A percentile compares a stretch with the other conserved stretches of the same genome.
phyloP scores from a whole-genome alignment of 2,888 invertebrate genomes.

The Sinhomidia bicolor region DNA sequence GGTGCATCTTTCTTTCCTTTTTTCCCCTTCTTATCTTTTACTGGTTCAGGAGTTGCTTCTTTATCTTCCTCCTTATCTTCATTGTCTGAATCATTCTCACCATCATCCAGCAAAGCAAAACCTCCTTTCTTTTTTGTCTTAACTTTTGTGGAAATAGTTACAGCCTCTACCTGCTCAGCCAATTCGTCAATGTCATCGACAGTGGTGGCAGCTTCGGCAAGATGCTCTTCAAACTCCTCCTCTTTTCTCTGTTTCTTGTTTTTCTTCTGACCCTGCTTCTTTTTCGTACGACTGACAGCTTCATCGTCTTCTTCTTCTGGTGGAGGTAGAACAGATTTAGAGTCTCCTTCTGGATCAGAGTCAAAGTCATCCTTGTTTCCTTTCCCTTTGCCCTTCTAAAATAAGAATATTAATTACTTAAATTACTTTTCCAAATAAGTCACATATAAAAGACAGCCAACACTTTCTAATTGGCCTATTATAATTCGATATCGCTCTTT shows the following conservation, averaged over 20 bases:
- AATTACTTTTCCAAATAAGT: too few relatives aligned
- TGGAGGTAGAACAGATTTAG: slow-evolving; percentile 34
- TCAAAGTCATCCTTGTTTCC: slow-evolving; percentile 77
- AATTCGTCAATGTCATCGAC: slow-evolving; percentile 22
- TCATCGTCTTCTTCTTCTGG: slow-evolving; percentile 60
- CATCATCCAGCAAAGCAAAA: slow-evolving; percentile 61
- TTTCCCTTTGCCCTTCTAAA: slow-evolving; percentile 33
- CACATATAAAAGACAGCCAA: background rate
- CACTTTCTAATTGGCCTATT: too few relatives aligned
- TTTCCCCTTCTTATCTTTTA: slow-evolving; percentile 68
- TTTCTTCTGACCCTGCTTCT: slow-evolving; percentile 55
- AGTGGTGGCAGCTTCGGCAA: slow-evolving; percentile 16
- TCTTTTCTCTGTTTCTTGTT: slow-evolving; percentile 59
- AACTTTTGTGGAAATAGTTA: slow-evolving; percentile 1
- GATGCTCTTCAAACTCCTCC: slow-evolving; percentile 66
- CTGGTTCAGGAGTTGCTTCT: slow-evolving; percentile 53
- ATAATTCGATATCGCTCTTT: too few relatives aligned
- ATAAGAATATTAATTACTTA: too few relatives aligned
- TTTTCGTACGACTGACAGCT: slow-evolving; percentile 15
- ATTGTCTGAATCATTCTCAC: slow-evolving; percentile 71
- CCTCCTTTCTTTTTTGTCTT: background rate
- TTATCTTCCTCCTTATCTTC: slow-evolving; percentile 34
- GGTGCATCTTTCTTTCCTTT: slow-evolving; percentile 53
- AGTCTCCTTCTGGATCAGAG: slow-evolving; percentile 55
- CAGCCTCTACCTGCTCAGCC: slow-evolving; percentile 39